Percentiles rank a stretch among this genome's conserved stretches.
phyloP scores from a whole-genome alignment of 35 echinoderm and acorn worm species.

The Nesometra sesokonis region DNA sequence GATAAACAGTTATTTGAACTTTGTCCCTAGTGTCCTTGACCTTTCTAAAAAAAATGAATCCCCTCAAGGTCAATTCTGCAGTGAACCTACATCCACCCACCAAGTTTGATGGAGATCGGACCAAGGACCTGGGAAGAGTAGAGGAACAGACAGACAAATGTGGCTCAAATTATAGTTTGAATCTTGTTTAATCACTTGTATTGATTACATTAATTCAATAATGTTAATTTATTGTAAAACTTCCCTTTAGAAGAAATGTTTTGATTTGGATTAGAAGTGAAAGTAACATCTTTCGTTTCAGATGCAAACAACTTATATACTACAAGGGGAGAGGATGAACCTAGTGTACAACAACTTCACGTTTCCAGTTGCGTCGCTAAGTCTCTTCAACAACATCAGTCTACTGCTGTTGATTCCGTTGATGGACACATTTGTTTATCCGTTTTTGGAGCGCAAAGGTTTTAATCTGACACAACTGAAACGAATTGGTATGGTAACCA shows the following conservation, averaged over 20 bases:
- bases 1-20: too few relatives aligned
- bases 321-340: constrained; percentile 74
- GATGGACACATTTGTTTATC: constrained; percentile 64
- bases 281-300: constrained; percentile 8
- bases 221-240: background rate
- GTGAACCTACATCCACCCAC: too few relatives aligned
- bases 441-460: constrained; percentile 39
- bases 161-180: too few relatives aligned
- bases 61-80: too few relatives aligned
- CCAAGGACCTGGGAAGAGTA: too few relatives aligned
- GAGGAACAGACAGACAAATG: too few relatives aligned
- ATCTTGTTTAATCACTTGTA: too few relatives aligned
- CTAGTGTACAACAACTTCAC: constrained; percentile 38
- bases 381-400: constrained; percentile 51
- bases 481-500: constrained; percentile 41
- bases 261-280: too few relatives aligned
- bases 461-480: constrained; percentile 44
- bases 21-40: too few relatives aligned
- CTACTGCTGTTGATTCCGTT: constrained; percentile 67
- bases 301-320: constrained; percentile 72
- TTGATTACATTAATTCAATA: too few relatives aligned
- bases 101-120: too few relatives aligned
- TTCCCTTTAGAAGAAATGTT: background rate
- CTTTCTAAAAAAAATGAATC: too few relatives aligned
- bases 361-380: constrained; percentile 56